phyloP scores from a whole-genome alignment of 2,113 vertebrate genomes.

The Stercorarius parasiticus region DNA sequence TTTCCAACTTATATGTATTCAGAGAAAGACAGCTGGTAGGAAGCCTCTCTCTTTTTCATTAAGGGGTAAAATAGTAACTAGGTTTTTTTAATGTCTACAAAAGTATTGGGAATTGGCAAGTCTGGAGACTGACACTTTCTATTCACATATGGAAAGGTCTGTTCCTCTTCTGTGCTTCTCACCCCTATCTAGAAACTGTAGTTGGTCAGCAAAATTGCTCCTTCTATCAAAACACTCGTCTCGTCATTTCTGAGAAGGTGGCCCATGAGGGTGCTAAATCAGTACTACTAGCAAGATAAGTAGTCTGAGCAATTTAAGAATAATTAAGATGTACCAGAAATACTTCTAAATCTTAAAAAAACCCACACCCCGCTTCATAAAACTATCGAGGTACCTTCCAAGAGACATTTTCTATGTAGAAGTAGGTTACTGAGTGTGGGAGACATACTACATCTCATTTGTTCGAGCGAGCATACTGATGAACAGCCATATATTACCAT shows the following conservation, averaged over 20 bases:
- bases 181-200: background rate
- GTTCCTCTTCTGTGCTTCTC: background rate
- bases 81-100: background rate
- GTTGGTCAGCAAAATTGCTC: background rate
- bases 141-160: background rate
- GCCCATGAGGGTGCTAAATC: background rate
- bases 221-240: background rate
- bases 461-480: background rate
- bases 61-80: background rate
- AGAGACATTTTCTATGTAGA: background rate
- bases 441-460: background rate
- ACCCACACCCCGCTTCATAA: rapidly evolving
- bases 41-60: background rate
- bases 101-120: background rate
- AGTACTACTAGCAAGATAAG: background rate
- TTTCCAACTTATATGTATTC: background rate
- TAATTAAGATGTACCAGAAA: background rate
- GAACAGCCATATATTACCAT: background rate
- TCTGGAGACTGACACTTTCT: background rate
- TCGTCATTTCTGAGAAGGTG: background rate
- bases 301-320: background rate
- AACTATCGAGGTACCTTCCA: background rate
- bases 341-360: background rate
- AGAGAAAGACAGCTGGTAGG: background rate
- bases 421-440: background rate